phyloP scores from a whole-genome alignment of 2,797 vertebrate species.

The Mycteria americana region DNA sequence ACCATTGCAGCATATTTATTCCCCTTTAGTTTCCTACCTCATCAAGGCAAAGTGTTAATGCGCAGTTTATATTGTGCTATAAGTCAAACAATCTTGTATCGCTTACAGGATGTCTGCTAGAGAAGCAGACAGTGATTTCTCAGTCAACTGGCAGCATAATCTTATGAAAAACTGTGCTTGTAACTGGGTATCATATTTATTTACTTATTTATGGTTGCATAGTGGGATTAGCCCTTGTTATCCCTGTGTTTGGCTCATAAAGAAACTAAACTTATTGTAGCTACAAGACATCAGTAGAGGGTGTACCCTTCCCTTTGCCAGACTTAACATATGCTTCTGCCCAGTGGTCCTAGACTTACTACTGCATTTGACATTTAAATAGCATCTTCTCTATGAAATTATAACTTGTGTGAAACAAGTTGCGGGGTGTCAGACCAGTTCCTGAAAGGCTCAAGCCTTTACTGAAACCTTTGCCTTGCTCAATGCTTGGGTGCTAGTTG shows the following conservation, averaged over 20 bases:
- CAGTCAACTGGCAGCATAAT: neutral
- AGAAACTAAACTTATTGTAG: neutral
- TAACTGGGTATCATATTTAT: neutral
- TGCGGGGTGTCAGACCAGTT: neutral
- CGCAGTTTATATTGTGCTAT: neutral
- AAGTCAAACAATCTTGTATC: neutral
- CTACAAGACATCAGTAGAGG: neutral
- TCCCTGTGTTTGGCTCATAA: neutral
- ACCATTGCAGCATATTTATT: neutral
- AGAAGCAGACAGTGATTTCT: neutral
- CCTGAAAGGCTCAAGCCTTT: neutral
- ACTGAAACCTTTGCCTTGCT: neutral
- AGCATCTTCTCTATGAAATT: neutral
- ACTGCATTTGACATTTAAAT: neutral
- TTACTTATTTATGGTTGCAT: neutral
- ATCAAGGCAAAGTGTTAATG: neutral
- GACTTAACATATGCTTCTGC: neutral
- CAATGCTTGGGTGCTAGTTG: accelerated
- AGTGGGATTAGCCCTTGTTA: neutral
- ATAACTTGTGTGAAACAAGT: neutral
- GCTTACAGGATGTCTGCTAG: neutral
- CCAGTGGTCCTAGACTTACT: neutral
- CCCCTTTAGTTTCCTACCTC: neutral
- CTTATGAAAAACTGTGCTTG: neutral
- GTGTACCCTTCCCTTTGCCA: neutral